Evolutionary conservation across 2,888 invertebrate genomes (phyloP), one percentile per base, ranked within the genome.

Genomic region (Plebejus anna): DNA sequence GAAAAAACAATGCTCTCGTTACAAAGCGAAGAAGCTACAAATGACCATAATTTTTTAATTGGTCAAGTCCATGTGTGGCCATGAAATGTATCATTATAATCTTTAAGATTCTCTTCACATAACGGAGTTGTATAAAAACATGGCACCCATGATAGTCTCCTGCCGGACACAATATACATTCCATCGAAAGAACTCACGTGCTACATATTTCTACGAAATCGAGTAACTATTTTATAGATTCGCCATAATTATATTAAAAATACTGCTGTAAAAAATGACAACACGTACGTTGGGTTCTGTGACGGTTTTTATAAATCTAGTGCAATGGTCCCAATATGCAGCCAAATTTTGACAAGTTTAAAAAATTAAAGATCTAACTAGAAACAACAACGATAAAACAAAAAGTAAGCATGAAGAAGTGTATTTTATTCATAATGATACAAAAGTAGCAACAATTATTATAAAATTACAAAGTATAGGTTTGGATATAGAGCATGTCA

Each of bases 151-250:
- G 22, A 22, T 22, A 47, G 38, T 47, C 72, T 42, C 22, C 42
- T 28, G 47, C 51, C 73, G 73, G 73, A 73, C 73, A 73, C 28
- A 73, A 55, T 55, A 32, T 55, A 73, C 73, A 73, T 73, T 73
- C 73, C 73, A 32, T 51, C 11, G 55, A 32, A 55, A 55, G 13
- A 73, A 73, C 55, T 73, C 73, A 73, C 32, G 51, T 32, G 16
- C 55, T 36, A 55, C 32, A 73, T 73, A 55, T 73, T 73, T 73
- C 73, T 73, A 16, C 22, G 22, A 22, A 22, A 22, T 22, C 22
- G 22, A 22, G 22, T 22, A 22, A 22, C 22, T 22, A 22, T 22
- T 22, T 55, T 51, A 73, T 73, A 73, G 22, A 5, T 55, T 51
- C 32, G 55, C 73, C 32, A 51, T 51, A 32, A 32, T 28, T 47